Base-by-base conservation (phyloP, 2,113 vertebrate genomes). In the Leptocoma aspasia region DNA sequence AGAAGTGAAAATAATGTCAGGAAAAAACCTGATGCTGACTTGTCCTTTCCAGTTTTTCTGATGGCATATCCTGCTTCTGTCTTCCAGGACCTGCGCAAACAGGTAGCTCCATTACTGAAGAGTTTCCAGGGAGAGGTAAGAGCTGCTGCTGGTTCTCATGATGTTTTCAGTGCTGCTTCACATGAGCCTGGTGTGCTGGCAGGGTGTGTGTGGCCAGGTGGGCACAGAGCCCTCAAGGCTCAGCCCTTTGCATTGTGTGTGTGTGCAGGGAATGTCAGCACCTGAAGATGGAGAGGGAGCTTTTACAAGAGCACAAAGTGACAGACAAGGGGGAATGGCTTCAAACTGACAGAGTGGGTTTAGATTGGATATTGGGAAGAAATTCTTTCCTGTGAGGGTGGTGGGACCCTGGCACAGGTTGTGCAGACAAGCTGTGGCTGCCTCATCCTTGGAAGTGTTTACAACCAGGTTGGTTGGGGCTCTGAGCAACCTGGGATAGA, bases 71-170 rank as follows among this genome's bases (percentile, higher is more conserved):
- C 83, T 78, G 16, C 70, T 92, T 94, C 47, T 97, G 47, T 95
- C 68, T 98, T 96, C 94, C 86, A 99, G 99, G 99, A 99, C 98
- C 98, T 99, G 95, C 98, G 99, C 96, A 99, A 99, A 98, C 99
- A 99, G 98, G 99, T 99, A 98, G 99, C 99, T 92, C 99, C 99
- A 2, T 97, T 99, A 90, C 98, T 99, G 97, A 99, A 99, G 98
- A 99, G 99, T 98, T 99, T 99, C 98, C 99, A 99, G 98, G 99
- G 99, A 94, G 99, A 99, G 99, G 99, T 99, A 98, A 99, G 99
- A 97, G 2, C 71, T 75, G 12, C 2, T 15, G 39, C 2, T 16
- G 9, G 35, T 94, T 72, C 66, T 86, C 10, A 0, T 3, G 2
- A 22, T 20, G 47, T n/a, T 88, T 14, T 50, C 5, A 23, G 20